phyloP scores from a whole-genome alignment of 2,113 vertebrate genomes.

The Salvator merianae region DNA sequence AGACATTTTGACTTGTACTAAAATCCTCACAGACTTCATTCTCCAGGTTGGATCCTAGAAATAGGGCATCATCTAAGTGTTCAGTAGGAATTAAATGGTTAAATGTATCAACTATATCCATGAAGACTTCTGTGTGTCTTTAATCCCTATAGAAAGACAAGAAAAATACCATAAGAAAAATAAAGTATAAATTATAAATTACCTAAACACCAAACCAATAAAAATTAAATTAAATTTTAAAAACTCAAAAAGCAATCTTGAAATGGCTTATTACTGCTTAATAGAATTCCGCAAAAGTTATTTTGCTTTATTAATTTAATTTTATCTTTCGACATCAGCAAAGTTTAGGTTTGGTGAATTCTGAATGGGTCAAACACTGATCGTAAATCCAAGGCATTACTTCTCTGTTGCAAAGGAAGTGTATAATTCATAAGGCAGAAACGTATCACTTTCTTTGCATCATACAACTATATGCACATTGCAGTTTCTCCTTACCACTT shows the following conservation, averaged over 20 bases:
- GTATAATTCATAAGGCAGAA: neutral
- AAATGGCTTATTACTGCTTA: conserved; percentile 63
- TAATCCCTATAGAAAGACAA: conserved; percentile 87
- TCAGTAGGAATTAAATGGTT: conserved; percentile 99
- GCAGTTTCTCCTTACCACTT: neutral
- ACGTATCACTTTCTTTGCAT: neutral
- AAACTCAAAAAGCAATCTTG: conserved; percentile 62
- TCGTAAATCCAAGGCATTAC: neutral
- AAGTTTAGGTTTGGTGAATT: neutral
- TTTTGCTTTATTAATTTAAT: conserved; percentile 17
- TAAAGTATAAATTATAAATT: conserved; percentile 77
- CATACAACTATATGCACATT: neutral
- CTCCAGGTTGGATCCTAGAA: conserved; percentile 94
- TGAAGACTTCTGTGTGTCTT: conserved; percentile 94
- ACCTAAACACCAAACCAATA: conserved; percentile 65
- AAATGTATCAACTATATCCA: conserved; percentile 99
- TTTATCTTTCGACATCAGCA: conserved; percentile 8
- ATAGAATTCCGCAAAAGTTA: conserved; percentile 50
- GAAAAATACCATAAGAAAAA: conserved; percentile 84
- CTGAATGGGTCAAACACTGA: neutral
- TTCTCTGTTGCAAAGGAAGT: neutral
- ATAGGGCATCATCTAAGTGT: conserved; percentile 97
- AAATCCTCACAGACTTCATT: conserved; percentile 98
- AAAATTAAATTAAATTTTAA: too few relatives aligned
- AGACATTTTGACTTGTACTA: conserved; percentile 84